phyloP scores from a whole-genome alignment of 2,888 invertebrate species.

The Leucophenga maculata region DNA sequence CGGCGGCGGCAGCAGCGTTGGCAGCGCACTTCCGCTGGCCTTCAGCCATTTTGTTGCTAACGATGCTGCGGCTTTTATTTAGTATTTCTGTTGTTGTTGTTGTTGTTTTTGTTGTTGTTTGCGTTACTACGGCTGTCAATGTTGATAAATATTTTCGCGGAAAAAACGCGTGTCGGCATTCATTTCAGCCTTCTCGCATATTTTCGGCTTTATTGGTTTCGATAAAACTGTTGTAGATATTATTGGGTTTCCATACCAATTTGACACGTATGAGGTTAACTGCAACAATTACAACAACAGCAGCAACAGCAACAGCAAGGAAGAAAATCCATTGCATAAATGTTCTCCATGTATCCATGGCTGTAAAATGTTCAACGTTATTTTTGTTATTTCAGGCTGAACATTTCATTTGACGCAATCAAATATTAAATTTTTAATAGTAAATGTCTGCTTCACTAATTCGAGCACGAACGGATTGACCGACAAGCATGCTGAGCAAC shows the following conservation, averaged over 20 bases:
- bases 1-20: neutral
- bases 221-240: conserved; percentile 21
- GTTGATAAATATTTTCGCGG: conserved; percentile 22
- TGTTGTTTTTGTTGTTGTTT: no score
- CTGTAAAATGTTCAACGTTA: neutral
- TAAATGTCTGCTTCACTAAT: conserved; percentile 13
- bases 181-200: neutral
- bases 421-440: conserved; percentile 26
- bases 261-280: conserved; percentile 13
- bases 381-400: conserved; percentile 13
- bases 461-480: neutral
- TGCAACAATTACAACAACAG: neutral
- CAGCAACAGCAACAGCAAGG: conserved; percentile 3
- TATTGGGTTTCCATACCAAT: conserved; percentile 15
- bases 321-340: conserved; percentile 1
- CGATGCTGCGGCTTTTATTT: conserved; percentile 11
- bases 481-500: neutral
- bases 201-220: conserved; percentile 25
- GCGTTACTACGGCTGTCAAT: conserved; percentile 34
- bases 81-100: conserved; percentile 25
- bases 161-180: conserved; percentile 29
- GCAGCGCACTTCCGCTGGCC: neutral
- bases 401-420: conserved; percentile 17
- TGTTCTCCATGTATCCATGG: neutral
- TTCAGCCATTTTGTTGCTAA: conserved; percentile 1